Evolutionary conservation across 2,113 vertebrate genomes (phyloP).

Genomic region (Hoplias malabaricus): DNA sequence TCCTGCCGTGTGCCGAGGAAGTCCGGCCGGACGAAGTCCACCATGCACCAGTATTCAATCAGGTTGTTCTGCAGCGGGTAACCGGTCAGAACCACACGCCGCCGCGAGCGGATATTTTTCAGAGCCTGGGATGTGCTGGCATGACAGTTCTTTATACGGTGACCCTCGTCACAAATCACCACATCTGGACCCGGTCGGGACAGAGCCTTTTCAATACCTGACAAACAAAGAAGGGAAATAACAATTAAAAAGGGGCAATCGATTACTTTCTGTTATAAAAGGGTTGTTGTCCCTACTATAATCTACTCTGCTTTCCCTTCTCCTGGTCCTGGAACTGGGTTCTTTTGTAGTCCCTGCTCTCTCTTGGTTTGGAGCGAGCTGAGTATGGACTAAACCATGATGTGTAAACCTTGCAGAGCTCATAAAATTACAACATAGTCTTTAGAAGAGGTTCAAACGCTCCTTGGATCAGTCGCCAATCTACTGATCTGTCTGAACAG

Average conservation of each 20-base stretch:
- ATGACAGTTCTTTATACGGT: slow-evolving; percentile 98
- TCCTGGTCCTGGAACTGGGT: no score
- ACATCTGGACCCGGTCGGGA: slow-evolving; percentile 93
- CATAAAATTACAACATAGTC: no score
- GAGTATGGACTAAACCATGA: no score
- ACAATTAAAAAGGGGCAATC: background rate
- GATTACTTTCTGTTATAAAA: no score
- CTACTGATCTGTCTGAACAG: no score
- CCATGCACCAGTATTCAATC: slow-evolving; percentile 99
- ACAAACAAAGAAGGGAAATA: background rate
- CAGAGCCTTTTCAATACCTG: slow-evolving; percentile 93
- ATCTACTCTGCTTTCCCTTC: no score
- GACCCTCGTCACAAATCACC: slow-evolving; percentile 97
- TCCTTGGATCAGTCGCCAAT: no score
- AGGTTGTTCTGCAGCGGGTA: slow-evolving; percentile 99
- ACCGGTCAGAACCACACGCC: slow-evolving; percentile 92
- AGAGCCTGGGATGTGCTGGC: slow-evolving; percentile 96
- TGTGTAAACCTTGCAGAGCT: no score
- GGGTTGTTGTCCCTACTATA: no score
- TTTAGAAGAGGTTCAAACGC: no score
- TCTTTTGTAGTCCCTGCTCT: no score
- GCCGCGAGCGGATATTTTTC: slow-evolving; percentile 94
- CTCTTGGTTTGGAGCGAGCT: no score
- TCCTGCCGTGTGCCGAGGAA: slow-evolving; percentile 96
- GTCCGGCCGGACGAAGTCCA: slow-evolving; percentile 96